Conservation (phyloP, 2,797 vertebrate species). For the Anabas testudineus region DNA sequence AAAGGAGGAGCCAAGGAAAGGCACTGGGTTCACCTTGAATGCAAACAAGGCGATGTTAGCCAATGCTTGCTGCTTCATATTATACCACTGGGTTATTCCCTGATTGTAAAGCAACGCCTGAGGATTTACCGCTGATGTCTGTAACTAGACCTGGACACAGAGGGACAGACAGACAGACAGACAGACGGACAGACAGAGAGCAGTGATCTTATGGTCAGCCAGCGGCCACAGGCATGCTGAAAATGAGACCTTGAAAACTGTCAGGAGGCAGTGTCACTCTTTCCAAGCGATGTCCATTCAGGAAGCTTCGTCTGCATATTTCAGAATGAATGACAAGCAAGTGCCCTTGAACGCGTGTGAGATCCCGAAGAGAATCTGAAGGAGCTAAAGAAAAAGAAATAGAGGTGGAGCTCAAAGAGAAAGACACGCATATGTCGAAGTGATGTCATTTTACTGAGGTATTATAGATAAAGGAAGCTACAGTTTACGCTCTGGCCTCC, state of each 20-base stretch:
- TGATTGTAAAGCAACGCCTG: slow-evolving; percentile 20
- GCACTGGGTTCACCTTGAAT: slow-evolving; percentile 66
- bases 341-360: slow-evolving; percentile 32
- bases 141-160: slow-evolving; percentile 14
- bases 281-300: slow-evolving; percentile 70
- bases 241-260: slow-evolving; percentile 73
- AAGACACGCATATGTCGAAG: not conserved
- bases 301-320: slow-evolving; percentile 53
- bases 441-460: not conserved
- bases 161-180: slow-evolving; percentile 30
- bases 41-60: slow-evolving; percentile 50
- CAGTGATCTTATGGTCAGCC: slow-evolving; percentile 64
- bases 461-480: not conserved
- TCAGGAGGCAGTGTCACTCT: slow-evolving; percentile 71
- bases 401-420: not conserved
- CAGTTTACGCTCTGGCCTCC: slow-evolving; percentile 3
- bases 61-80: slow-evolving; percentile 25
- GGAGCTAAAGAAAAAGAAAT: slow-evolving; percentile 14
- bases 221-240: slow-evolving; percentile 71
- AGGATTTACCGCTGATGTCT: slow-evolving; percentile 25
- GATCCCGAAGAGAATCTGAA: too few species aligned
- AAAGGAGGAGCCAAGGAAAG: slow-evolving; percentile 57
- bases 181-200: slow-evolving; percentile 58
- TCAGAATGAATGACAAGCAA: slow-evolving; percentile 52
- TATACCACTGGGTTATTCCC: slow-evolving; percentile 1